phyloP scores from a whole-genome alignment of 2,113 vertebrate genomes.

The Dromas ardeola region DNA sequence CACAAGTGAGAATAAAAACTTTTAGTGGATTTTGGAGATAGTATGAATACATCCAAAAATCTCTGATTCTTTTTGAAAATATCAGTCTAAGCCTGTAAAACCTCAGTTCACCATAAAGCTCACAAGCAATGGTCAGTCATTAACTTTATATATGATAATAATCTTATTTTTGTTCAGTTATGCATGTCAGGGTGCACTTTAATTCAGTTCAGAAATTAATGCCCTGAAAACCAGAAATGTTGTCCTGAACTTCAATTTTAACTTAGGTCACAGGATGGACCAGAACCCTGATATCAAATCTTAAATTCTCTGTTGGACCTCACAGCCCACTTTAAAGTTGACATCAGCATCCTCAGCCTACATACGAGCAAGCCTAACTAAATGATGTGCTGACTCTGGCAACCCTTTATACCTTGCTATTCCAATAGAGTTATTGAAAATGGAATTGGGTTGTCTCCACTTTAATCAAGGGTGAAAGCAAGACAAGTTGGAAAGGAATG shows the following conservation, averaged over 20 bases:
- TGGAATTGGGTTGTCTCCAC: background rate
- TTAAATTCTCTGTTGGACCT: background rate
- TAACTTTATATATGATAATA: background rate
- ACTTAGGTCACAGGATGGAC: background rate
- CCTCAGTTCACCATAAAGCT: background rate
- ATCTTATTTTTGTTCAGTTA: background rate
- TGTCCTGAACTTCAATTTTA: background rate
- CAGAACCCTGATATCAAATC: background rate
- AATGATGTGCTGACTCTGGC: background rate
- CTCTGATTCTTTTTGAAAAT: background rate
- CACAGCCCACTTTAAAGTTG: background rate
- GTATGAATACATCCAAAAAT: background rate
- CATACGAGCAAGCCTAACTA: background rate
- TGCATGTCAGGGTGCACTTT: background rate
- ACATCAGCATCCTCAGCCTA: background rate
- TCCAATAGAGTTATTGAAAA: slow-evolving; percentile 14
- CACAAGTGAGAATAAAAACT: background rate
- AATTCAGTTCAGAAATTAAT: background rate
- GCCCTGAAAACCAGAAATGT: background rate
- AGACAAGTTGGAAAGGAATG: background rate
- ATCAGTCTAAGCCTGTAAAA: background rate
- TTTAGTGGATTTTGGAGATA: background rate
- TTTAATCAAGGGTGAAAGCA: slow-evolving; percentile 36
- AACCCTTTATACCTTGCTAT: background rate
- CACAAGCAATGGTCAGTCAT: background rate